These are phyloP conservation scores for Nyctibius bracteatus DNA, from an alignment of 2,113 vertebrate genomes.

Conservation along the genomic window DNA sequence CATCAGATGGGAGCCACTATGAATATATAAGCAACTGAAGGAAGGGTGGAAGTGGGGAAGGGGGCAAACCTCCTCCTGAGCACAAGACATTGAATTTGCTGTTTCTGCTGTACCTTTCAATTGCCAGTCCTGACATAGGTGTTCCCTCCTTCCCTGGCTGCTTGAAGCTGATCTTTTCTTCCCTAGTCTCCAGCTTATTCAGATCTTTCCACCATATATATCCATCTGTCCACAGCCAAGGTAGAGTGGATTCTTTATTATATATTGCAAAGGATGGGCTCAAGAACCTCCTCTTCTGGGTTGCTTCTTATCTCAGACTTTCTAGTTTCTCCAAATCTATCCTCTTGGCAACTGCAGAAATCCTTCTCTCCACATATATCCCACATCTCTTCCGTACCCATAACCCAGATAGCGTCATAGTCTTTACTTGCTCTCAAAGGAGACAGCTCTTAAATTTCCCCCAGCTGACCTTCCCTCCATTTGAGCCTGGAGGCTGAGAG, in stretches of 20 bases:
- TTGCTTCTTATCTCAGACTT: neutral
- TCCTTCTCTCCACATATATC: accelerated
- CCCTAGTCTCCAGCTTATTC: neutral
- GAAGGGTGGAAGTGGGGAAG: neutral
- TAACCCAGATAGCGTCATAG: neutral
- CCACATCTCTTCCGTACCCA: neutral
- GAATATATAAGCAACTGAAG: neutral
- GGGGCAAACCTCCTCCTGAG: neutral
- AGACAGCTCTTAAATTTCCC: neutral
- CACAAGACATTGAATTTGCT: neutral
- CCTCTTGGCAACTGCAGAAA: neutral
- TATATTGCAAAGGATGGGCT: neutral
- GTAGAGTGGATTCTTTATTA: neutral
- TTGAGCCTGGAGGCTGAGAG: neutral
- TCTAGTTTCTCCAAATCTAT: neutral
- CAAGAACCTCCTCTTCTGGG: neutral
- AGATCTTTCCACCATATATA: neutral
- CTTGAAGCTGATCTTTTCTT: neutral
- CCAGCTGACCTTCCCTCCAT: neutral
- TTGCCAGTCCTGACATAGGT: neutral
- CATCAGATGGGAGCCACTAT: neutral
- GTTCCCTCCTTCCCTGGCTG: neutral
- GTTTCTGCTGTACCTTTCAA: neutral
- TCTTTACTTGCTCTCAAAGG: neutral
- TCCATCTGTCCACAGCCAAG: neutral